Conservation (phyloP, 2,888 invertebrate species). For the Meganola albula region DNA sequence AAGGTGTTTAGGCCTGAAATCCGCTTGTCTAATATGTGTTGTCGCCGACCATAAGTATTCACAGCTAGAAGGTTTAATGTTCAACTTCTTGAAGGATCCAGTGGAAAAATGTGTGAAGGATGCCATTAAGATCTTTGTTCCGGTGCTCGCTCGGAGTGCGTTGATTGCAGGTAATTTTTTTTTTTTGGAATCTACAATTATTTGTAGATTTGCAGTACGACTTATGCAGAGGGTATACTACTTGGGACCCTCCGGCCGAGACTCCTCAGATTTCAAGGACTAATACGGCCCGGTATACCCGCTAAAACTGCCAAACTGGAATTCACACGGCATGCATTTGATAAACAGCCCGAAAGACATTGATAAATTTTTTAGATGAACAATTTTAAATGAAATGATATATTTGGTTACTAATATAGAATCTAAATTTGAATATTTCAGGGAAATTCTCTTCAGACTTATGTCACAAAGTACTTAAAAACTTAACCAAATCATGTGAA, state of each 20-base stretch:
- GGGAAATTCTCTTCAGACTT: constrained; percentile 64
- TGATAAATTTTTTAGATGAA: too few species aligned
- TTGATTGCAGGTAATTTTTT: constrained; percentile 53
- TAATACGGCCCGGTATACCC: too few species aligned
- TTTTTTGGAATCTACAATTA: background rate
- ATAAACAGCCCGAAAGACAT: too few species aligned
- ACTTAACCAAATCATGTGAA: constrained; percentile 49
- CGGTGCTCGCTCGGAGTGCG: constrained; percentile 64
- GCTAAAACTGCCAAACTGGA: too few species aligned
- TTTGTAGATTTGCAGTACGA: too few species aligned
- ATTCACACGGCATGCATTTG: too few species aligned
- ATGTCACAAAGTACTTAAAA: constrained; percentile 48
- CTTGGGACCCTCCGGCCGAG: too few species aligned
- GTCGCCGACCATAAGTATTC: constrained; percentile 64
- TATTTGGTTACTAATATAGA: too few species aligned
- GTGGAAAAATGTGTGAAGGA: constrained; percentile 60
- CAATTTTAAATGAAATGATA: too few species aligned
- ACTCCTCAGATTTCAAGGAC: too few species aligned
- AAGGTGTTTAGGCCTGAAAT: constrained; percentile 54
- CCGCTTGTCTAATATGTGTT: constrained; percentile 61
- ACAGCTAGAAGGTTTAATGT: constrained; percentile 64
- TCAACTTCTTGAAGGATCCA: constrained; percentile 61
- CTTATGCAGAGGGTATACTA: too few species aligned
- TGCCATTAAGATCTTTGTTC: constrained; percentile 55
- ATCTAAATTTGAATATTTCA: too few species aligned